Evolutionary conservation across 2,113 vertebrate species (phyloP).

Genomic region (Empidonax alnorum): DNA sequence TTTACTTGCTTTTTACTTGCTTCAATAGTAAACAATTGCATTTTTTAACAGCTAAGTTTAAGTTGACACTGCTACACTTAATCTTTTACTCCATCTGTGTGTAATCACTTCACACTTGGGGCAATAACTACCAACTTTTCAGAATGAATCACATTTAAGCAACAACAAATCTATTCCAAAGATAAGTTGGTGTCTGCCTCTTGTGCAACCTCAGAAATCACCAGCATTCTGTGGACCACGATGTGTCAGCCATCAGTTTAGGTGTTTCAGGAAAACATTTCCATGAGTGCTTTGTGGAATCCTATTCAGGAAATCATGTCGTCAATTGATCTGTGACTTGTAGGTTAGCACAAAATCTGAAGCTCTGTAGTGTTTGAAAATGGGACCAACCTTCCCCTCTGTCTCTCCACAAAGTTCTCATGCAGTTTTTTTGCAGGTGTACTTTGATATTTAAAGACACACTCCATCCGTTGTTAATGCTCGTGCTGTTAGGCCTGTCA

Average conservation of each 20-base stretch:
- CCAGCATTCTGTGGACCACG: background rate
- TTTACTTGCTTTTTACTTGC: background rate
- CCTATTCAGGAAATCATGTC: background rate
- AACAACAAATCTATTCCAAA: background rate
- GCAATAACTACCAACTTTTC: background rate
- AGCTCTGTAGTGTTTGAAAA: background rate
- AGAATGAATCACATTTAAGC: background rate
- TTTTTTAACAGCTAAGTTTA: background rate
- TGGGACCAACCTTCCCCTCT: background rate
- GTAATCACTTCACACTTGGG: background rate
- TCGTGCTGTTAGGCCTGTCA: background rate
- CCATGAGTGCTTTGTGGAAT: accelerated
- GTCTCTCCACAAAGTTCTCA: background rate
- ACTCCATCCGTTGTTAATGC: background rate
- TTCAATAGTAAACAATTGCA: background rate
- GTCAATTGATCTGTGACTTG: background rate
- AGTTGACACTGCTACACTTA: background rate
- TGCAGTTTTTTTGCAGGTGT: background rate
- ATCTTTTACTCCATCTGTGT: background rate
- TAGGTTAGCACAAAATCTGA: background rate
- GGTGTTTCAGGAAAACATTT: background rate
- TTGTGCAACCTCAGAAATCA: background rate
- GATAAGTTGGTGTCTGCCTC: background rate
- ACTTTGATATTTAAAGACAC: background rate
- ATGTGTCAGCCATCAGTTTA: background rate